Base-by-base conservation (phyloP, 2,888 invertebrate genomes). In the Allophyes oxyacanthae region DNA sequence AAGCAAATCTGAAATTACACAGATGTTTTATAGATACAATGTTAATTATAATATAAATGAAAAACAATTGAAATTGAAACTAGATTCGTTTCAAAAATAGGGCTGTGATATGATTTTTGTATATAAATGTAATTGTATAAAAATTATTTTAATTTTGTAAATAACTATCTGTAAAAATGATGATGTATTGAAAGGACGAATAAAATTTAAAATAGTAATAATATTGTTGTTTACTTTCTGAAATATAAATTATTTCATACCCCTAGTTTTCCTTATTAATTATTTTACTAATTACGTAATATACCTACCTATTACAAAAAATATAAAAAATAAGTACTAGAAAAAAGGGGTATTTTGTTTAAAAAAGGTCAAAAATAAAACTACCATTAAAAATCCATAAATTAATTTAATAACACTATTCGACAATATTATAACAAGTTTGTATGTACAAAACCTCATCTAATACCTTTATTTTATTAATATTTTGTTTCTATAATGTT, bases 381-480 rank as follows among this genome's bases (percentile, higher is more conserved):
- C 70, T 25, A 15, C 26, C 32, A 7, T 71, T 77, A 90, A 92
- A 93, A 93, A 90, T 91, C 88, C 90, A 92, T 93, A 92, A 91
- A 90, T 92, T 93, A 91, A 88, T 92, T 92, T 90, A 92, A 90
- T 92, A 92, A 90, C 87, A 88, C 93, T 92, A 92, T 91, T 82
- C 85, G 89, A 90, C 89, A 91, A 28, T 90, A 90, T 89, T 85
- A 86, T 91, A 92, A 93, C 91, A 91, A 91, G 86, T 86, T 83
- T 79, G 81, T 93, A 92, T 92, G 87, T 93, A 92, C 92, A 93
- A 92, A 92, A 90, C 79, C 69, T 82, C 77, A 64, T 75, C 75
- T 79, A 79, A 75, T 79, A 76, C 72, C 65, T 63, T 77, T 76
- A 66, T 64, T 63, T 77, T 75, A 66, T 65, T 73, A 72, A 63